Conservation (phyloP, 2,888 invertebrate genomes). For the Nymphalis c-album region DNA sequence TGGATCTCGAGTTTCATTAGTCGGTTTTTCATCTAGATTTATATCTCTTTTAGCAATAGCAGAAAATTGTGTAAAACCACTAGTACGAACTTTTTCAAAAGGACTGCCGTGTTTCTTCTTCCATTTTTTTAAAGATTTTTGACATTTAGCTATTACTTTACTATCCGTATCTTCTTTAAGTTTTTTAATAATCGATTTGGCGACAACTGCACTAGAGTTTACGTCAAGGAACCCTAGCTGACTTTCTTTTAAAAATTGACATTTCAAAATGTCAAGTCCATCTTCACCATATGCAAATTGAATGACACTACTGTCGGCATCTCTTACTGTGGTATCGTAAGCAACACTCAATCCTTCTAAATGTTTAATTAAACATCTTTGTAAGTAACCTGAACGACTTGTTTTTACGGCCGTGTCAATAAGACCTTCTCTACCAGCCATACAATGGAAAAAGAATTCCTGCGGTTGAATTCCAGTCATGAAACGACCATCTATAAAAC, state of each 20-base stretch:
- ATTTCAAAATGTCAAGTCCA: slow-evolving; percentile 93
- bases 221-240: slow-evolving; percentile 91
- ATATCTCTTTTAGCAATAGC: slow-evolving; percentile 73
- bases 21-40: slow-evolving; percentile 66
- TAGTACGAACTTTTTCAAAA: slow-evolving; percentile 68
- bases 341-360: slow-evolving; percentile 95
- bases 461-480: slow-evolving; percentile 99
- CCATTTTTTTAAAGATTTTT: slow-evolving; percentile 84
- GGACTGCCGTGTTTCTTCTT: slow-evolving; percentile 77
- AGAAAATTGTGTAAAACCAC: slow-evolving; percentile 84
- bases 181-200: slow-evolving; percentile 78
- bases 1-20: slow-evolving; percentile 81
- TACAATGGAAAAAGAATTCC: slow-evolving; percentile 99
- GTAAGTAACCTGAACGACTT: slow-evolving; percentile 98
- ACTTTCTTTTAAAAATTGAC: slow-evolving; percentile 89
- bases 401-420: slow-evolving; percentile 99
- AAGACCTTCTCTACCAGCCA: slow-evolving; percentile 99
- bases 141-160: slow-evolving; percentile 76
- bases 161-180: slow-evolving; percentile 81
- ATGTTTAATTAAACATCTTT: slow-evolving; percentile 98
- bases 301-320: slow-evolving; percentile 95
- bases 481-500: slow-evolving; percentile 97
- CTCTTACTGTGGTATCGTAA: slow-evolving; percentile 97
- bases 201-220: slow-evolving; percentile 86
- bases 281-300: slow-evolving; percentile 98